Percentiles rank a stretch among this genome's conserved stretches.
These are phyloP conservation scores for Patella depressa DNA, from an alignment of 2,888 invertebrate genomes.

Conservation along the genomic window DNA sequence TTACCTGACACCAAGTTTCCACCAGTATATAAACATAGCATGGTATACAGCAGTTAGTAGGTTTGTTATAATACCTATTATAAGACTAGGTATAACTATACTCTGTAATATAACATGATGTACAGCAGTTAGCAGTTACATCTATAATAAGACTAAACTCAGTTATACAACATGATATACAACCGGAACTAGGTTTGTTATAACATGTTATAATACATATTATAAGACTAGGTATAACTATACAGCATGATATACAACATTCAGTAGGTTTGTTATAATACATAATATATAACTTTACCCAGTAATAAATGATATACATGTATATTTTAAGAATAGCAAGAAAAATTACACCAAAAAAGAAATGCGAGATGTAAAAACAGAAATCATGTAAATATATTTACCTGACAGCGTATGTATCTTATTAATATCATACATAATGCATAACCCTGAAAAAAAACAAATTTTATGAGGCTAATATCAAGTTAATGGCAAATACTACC, in stretches of 20 bases:
- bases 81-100: conserved; percentile 13
- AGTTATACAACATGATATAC: neutral
- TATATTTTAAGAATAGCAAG: too few species aligned
- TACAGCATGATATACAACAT: neutral
- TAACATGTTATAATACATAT: neutral
- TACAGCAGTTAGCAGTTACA: too few species aligned
- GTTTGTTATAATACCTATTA: neutral
- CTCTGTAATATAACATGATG: conserved; percentile 11
- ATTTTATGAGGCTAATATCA: too few species aligned
- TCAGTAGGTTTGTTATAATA: neutral
- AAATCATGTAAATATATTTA: neutral
- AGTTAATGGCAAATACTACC: too few species aligned
- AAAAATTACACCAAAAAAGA: too few species aligned
- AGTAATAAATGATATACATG: too few species aligned
- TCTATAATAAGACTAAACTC: neutral
- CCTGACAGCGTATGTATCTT: conserved; percentile 7
- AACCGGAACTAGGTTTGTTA: neutral
- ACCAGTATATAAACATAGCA: neutral
- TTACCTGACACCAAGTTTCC: conserved; percentile 11
- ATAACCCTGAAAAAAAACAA: conserved; percentile 1
- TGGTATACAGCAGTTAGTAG: conserved; percentile 1
- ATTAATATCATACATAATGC: conserved; percentile 4
- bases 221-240: neutral
- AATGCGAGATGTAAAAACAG: neutral
- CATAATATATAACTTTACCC: too few species aligned